phyloP scores from a whole-genome alignment of 2,113 vertebrate genomes.

The Hydrolagus affinis region DNA sequence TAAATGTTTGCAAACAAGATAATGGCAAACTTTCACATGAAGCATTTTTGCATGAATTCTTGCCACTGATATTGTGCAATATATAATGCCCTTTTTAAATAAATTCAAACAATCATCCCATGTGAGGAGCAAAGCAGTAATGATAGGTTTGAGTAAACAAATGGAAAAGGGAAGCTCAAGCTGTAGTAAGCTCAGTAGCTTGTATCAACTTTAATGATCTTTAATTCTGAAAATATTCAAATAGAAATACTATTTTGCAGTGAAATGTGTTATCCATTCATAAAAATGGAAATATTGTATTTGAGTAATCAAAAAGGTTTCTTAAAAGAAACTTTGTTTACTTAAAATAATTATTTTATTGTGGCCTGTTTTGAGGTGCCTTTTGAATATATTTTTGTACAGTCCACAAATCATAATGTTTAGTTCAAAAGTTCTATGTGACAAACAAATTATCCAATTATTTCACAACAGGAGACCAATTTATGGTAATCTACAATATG shows the following conservation, averaged over 20 bases:
- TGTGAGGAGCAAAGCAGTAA: background rate
- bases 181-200: background rate
- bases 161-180: no score
- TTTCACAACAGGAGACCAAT: background rate
- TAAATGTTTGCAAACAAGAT: background rate
- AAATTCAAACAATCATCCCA: background rate
- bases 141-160: no score
- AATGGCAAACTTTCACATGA: background rate
- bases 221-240: background rate
- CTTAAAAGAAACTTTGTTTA: background rate
- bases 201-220: background rate
- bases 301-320: background rate
- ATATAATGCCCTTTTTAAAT: background rate
- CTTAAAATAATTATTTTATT: background rate
- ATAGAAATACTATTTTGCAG: background rate
- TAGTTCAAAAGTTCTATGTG: no score
- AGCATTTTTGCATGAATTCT: no score
- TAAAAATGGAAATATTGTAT: background rate
- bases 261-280: background rate
- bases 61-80: background rate
- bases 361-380: background rate
- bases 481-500: background rate
- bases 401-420: background rate
- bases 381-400: background rate
- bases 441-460: background rate